phyloP scores from a whole-genome alignment of 2,888 invertebrate genomes.

The Pheosia gnoma region DNA sequence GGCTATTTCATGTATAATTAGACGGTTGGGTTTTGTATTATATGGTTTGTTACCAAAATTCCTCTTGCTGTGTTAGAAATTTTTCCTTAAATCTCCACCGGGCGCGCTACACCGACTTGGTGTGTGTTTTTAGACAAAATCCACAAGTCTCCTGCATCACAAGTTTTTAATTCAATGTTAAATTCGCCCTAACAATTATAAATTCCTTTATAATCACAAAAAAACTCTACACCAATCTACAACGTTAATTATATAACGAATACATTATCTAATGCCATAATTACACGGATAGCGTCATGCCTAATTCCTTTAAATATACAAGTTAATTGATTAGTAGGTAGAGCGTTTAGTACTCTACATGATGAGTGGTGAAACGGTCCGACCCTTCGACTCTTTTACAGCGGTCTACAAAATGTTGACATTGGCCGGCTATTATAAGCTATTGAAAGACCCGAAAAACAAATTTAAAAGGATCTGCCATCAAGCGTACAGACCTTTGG shows the following conservation, averaged over 20 bases:
- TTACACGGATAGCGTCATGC: not conserved
- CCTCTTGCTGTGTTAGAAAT: too few relatives aligned
- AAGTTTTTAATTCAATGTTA: too few relatives aligned
- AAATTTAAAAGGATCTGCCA: conserved; percentile 29
- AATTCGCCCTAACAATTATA: too few relatives aligned
- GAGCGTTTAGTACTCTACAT: conserved; percentile 4
- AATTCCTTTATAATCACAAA: too few relatives aligned
- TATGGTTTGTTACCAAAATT: too few relatives aligned
- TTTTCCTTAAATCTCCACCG: too few relatives aligned
- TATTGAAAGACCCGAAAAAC: conserved; percentile 35
- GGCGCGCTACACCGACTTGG: too few relatives aligned
- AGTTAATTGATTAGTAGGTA: conserved; percentile 21
- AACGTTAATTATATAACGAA: conserved; percentile 19
- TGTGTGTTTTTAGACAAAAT: too few relatives aligned
- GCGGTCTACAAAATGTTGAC: conserved; percentile 39
- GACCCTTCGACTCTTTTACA: conserved; percentile 49
- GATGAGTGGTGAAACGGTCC: conserved; percentile 30
- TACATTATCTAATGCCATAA: conserved; percentile 1
- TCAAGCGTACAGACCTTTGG: conserved; percentile 37
- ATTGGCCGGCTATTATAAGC: conserved; percentile 44
- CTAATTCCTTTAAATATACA: not conserved
- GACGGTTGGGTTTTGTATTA: too few relatives aligned
- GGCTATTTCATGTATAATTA: too few relatives aligned
- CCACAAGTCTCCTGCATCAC: too few relatives aligned
- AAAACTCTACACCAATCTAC: not conserved